Evolutionary conservation across 1,140 invertebrate species (phyloP).

Genomic region (Papilio dardanus): DNA sequence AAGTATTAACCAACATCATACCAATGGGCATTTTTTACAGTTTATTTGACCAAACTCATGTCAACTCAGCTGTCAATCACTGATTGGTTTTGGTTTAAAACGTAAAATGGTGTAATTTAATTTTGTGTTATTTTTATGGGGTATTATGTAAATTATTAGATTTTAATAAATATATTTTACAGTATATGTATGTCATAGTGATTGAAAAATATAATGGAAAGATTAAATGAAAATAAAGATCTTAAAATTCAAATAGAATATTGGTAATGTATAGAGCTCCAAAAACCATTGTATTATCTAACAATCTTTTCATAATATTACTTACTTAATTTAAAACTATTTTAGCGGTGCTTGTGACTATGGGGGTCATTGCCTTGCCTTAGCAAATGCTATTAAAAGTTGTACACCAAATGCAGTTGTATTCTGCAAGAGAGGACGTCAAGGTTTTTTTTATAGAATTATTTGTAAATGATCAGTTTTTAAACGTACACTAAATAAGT

Average conservation of each 20-base stretch:
- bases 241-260: constrained; percentile 70
- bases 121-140: neutral
- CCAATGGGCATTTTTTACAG: too few species aligned
- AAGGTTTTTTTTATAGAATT: constrained; percentile 74
- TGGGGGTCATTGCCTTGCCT: constrained; percentile 83
- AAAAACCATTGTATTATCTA: constrained; percentile 14
- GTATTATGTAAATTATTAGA: neutral
- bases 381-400: constrained; percentile 82
- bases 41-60: too few species aligned
- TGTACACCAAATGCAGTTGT: constrained; percentile 82
- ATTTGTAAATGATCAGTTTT: constrained; percentile 8
- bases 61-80: too few species aligned
- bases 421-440: constrained; percentile 83
- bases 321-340: constrained; percentile 41
- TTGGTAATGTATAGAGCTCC: constrained; percentile 64
- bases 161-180: too few species aligned
- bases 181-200: neutral
- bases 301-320: neutral
- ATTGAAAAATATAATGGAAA: constrained; percentile 13
- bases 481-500: neutral
- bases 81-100: neutral
- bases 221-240: constrained; percentile 15
- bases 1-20: too few species aligned
- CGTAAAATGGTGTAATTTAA: neutral
- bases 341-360: constrained; percentile 85